These are phyloP conservation scores for Hypsopygia costalis DNA, from an alignment of 2,888 invertebrate species.

Conservation along the genomic window DNA sequence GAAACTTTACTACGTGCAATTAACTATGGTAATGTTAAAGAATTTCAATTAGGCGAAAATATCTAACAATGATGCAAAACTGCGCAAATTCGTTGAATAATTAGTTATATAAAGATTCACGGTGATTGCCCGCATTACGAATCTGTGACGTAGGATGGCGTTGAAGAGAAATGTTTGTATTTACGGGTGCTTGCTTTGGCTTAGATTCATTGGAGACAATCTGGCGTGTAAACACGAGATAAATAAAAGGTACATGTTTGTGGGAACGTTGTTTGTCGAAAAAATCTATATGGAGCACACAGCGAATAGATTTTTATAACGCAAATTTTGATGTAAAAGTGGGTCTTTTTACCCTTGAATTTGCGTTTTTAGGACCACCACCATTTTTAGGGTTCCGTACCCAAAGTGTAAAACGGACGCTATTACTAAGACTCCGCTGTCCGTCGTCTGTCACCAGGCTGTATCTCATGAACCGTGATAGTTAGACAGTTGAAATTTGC, in stretches of 20 bases:
- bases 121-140: not conserved
- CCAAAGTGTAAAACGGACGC: too few species aligned
- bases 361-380: too few species aligned
- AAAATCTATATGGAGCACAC: not conserved
- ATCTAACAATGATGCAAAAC: not conserved
- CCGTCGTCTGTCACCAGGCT: too few species aligned
- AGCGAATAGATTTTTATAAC: too few species aligned
- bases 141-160: not conserved
- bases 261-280: conserved; percentile 1
- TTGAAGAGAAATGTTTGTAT: not conserved
- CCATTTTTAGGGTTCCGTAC: too few species aligned
- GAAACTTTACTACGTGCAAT: too few species aligned
- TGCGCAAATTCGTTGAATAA: not conserved
- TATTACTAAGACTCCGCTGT: too few species aligned
- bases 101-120: not conserved
- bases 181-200: not conserved
- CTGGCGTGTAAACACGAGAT: not conserved
- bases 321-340: too few species aligned
- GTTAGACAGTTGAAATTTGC: too few species aligned
- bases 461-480: too few species aligned
- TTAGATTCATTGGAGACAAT: not conserved
- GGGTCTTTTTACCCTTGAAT: too few species aligned
- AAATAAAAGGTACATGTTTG: not conserved
- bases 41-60: not conserved
- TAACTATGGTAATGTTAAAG: too few species aligned